Conservation (phyloP, 2,797 vertebrate species). For the Acestrorhynchus altus region DNA sequence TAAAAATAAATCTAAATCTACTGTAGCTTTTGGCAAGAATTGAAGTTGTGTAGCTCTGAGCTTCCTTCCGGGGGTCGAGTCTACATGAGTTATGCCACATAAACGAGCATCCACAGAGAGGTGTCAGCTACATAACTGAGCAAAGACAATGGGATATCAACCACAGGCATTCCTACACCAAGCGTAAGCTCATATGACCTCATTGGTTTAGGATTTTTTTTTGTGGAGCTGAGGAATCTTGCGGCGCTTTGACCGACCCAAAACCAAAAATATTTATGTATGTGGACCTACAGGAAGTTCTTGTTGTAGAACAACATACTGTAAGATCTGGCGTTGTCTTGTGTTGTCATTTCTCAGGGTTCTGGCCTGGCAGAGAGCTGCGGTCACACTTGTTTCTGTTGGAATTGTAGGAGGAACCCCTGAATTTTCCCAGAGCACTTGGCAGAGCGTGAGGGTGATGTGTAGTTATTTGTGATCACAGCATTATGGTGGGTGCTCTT, state of each 20-base stretch:
- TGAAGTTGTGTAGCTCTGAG: background rate
- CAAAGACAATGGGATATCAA: conserved; percentile 57
- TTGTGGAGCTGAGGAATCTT: conserved; percentile 41
- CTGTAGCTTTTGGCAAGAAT: background rate
- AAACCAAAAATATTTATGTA: conserved; percentile 43
- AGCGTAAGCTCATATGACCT: conserved; percentile 39
- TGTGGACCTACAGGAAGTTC: conserved; percentile 46
- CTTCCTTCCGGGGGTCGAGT: background rate
- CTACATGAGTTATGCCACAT: conserved; percentile 22
- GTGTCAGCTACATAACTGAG: conserved; percentile 54
- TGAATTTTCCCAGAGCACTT: conserved; percentile 10
- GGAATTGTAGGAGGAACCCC: conserved; percentile 1
- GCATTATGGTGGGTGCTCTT: background rate
- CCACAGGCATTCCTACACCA: conserved; percentile 56
- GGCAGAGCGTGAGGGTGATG: conserved; percentile 18
- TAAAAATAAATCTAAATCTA: background rate
- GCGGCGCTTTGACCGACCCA: conserved; percentile 40
- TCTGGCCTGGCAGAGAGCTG: conserved; percentile 49
- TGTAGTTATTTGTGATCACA: background rate
- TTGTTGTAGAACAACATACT: conserved; percentile 41
- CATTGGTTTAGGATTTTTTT: conserved; percentile 36
- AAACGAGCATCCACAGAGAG: conserved; percentile 39
- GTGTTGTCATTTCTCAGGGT: conserved; percentile 51
- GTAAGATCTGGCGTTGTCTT: conserved; percentile 41
- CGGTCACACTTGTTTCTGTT: conserved; percentile 13